Base-by-base conservation (phyloP, 2,113 vertebrate genomes). In the Cyprichromis sp. region DNA sequence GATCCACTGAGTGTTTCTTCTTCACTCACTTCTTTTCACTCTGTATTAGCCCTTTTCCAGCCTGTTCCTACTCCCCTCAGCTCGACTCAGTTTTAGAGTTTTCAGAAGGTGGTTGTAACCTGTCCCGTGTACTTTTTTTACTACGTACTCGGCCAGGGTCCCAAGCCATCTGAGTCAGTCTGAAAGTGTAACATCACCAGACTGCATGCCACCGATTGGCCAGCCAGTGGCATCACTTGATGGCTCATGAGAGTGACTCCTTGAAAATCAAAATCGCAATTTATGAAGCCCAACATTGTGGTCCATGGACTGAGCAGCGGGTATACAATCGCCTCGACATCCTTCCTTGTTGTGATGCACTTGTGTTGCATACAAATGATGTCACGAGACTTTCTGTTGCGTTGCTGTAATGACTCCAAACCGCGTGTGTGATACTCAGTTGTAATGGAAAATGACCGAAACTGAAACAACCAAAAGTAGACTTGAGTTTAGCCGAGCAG, bases 341-440 rank as follows among this genome's bases (percentile, higher is more conserved):
- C 61, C 61, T 66, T 6, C 31, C 17, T 66, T 66, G 10, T 5
- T 66, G 61, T 66, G 61, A 66, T n/a, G 61, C 10, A 12, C 61
- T n/a, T 38, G 31, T 36, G 61, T 66, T 36, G 9, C 61, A 66
- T 1, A n/a, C 61, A 66, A 36, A 66, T 36, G 17, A 8, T 10
- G 4, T 7, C 31, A 63, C 0, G 0, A 53, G 9, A 50, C 61
- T 38, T 66, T 66, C 61, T n/a, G 31, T 5, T 66, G 31, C 0
- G 31, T 66, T n/a, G 31, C 61, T 0, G 2, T n/a, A 36, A 66
- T 66, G 31, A 66, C 29, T 10, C 57, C 26, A 61, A 61, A 31
- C 14, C 0, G 1, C 1, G 9, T 36, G n/a, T 2, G 31, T 63
- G 17, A 11, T 63, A 61, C 57, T 61, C 9, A 34, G 29, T 63